These are phyloP conservation scores for Eupithecia insigniata DNA, from an alignment of 2,888 invertebrate species.

Conservation along the genomic window DNA sequence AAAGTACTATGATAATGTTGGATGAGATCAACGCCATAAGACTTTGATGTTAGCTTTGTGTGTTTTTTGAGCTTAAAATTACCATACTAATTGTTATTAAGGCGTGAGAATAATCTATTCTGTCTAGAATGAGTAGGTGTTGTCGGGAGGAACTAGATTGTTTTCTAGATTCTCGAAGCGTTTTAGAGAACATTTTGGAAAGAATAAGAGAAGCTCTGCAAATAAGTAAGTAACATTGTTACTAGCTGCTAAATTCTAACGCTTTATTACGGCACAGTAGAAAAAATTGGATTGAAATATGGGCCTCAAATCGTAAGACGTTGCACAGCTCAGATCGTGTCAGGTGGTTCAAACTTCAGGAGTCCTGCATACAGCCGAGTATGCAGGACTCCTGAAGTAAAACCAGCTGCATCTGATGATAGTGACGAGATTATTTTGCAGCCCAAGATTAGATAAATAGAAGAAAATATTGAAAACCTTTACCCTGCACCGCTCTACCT, in stretches of 20 bases:
- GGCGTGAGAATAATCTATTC: neutral
- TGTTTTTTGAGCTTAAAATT: neutral
- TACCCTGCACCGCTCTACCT: no score
- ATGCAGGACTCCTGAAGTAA: no score
- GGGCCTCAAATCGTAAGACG: neutral
- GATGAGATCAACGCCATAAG: slow-evolving; percentile 1
- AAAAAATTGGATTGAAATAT: neutral
- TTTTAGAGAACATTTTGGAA: neutral
- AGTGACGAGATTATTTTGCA: neutral
- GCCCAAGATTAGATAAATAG: neutral
- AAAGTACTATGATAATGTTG: slow-evolving; percentile 6
- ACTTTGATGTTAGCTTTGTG: neutral
- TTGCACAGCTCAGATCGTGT: neutral
- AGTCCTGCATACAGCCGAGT: neutral
- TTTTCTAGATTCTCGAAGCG: neutral
- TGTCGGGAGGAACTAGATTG: neutral
- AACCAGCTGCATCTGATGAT: no score
- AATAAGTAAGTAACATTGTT: neutral
- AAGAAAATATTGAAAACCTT: neutral
- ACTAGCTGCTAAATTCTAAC: no score
- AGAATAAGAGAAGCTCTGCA: neutral
- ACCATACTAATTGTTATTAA: neutral
- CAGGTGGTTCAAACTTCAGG: neutral
- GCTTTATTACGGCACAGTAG: neutral
- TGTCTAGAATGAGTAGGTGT: neutral